Percentiles rank a stretch among this genome's conserved stretches.
Evolutionary conservation across 2,797 vertebrate species (phyloP).

Genomic region (Phylloscopus collybita): DNA sequence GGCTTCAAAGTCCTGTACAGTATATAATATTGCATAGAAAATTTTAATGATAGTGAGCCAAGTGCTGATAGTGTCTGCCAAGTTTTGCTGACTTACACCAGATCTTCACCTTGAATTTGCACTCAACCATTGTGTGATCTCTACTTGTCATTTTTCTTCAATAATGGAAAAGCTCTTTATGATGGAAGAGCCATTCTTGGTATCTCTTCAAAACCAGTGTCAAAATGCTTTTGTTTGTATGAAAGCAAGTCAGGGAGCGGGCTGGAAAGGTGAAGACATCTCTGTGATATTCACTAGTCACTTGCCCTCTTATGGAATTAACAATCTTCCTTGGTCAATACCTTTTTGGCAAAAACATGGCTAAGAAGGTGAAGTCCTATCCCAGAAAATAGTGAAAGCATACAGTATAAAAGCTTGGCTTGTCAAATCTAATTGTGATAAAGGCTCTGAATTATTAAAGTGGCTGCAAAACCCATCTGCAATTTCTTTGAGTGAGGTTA

Average conservation of each 20-base stretch:
- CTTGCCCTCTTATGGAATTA: neutral
- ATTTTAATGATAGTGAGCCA: neutral
- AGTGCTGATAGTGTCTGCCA: neutral
- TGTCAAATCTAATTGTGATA: neutral
- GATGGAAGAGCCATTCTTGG: neutral
- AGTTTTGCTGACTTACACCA: neutral
- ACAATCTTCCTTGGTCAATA: neutral
- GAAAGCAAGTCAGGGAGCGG: neutral
- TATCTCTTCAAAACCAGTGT: neutral
- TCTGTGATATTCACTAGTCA: neutral
- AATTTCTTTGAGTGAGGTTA: neutral
- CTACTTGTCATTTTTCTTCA: neutral
- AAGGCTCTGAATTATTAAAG: neutral
- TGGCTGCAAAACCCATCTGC: rapidly evolving
- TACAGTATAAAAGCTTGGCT: neutral
- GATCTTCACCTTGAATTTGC: neutral
- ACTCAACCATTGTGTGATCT: neutral
- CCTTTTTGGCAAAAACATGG: neutral
- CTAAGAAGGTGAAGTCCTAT: neutral
- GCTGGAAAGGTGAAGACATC: neutral
- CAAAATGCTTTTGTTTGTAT: neutral
- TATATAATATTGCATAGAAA: neutral
- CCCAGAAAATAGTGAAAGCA: neutral
- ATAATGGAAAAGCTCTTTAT: neutral
- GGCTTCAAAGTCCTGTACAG: neutral